phyloP scores from a whole-genome alignment of 2,797 vertebrate genomes.

The Helarctos malayanus region DNA sequence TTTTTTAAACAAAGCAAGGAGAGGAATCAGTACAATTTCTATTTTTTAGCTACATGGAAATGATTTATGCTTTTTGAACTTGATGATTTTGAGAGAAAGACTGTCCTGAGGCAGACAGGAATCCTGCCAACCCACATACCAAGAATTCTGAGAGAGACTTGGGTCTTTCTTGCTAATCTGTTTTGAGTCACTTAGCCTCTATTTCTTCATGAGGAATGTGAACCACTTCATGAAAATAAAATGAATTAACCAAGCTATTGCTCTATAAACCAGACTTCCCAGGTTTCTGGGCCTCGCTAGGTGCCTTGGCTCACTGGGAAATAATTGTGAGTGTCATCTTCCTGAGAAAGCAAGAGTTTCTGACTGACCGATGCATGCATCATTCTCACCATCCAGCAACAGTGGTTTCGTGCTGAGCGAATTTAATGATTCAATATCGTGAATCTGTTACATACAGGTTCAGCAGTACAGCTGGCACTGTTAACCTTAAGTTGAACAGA shows the following conservation, averaged over 20 bases:
- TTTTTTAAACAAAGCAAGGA: neutral
- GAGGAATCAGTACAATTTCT: neutral
- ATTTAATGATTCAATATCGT: neutral
- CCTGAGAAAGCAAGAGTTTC: neutral
- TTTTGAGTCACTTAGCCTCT: slow-evolving; percentile 43
- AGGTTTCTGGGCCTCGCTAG: neutral
- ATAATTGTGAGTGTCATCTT: neutral
- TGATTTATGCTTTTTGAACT: slow-evolving; percentile 56
- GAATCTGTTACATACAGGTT: neutral
- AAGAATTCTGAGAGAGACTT: slow-evolving; percentile 48
- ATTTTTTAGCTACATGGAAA: neutral
- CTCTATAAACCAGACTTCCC: neutral
- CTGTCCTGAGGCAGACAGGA: neutral
- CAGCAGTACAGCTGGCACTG: no score
- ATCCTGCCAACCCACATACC: slow-evolving; percentile 44
- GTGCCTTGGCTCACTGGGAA: neutral
- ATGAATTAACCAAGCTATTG: neutral
- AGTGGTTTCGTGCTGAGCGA: neutral
- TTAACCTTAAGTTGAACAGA: neutral
- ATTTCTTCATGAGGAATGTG: slow-evolving; percentile 49
- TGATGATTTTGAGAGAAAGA: slow-evolving; percentile 41
- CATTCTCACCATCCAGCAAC: neutral
- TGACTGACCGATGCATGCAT: neutral
- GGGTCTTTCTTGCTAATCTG: slow-evolving; percentile 51
- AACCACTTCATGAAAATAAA: neutral